phyloP scores from a whole-genome alignment of 2,888 invertebrate species.

The Lysandra bellargus region DNA sequence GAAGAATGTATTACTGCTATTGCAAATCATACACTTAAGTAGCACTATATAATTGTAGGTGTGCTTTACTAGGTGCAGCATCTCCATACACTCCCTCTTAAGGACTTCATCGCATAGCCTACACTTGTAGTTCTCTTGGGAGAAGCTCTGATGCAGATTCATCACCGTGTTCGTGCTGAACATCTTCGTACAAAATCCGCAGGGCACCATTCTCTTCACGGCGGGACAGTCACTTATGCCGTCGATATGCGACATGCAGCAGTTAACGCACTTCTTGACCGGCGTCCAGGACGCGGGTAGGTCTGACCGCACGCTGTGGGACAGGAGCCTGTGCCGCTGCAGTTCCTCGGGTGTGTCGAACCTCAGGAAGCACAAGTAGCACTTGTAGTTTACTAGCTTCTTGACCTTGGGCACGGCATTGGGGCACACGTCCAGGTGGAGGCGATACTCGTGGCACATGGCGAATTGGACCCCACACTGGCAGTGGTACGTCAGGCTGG shows the following conservation, averaged over 20 bases:
- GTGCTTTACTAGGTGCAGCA: constrained; percentile 51
- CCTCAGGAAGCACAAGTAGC: constrained; percentile 38
- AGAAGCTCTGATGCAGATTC: constrained; percentile 38
- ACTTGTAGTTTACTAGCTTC: constrained; percentile 27
- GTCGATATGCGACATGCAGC: background rate
- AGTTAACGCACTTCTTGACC: constrained; percentile 18
- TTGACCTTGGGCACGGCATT: background rate
- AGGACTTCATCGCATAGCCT: constrained; percentile 44
- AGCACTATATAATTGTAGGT: constrained; percentile 44
- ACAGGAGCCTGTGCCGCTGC: constrained; percentile 41
- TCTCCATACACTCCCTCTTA: constrained; percentile 45
- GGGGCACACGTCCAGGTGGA: background rate
- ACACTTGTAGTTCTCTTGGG: constrained; percentile 39
- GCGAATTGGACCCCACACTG: background rate
- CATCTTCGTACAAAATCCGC: constrained; percentile 45
- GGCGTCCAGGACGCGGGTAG: constrained; percentile 36
- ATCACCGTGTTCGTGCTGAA: constrained; percentile 41
- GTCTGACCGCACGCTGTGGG: constrained; percentile 54
- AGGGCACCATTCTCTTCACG: constrained; percentile 29
- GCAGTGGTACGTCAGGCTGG: background rate
- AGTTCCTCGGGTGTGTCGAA: constrained; percentile 24
- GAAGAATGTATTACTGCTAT: constrained; percentile 37
- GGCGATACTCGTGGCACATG: background rate
- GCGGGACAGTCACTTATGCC: constrained; percentile 46
- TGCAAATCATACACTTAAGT: constrained; percentile 49